Base-by-base conservation (phyloP, 53 echinoderm and acorn worm genomes). In the Glandiceps talaboti region DNA sequence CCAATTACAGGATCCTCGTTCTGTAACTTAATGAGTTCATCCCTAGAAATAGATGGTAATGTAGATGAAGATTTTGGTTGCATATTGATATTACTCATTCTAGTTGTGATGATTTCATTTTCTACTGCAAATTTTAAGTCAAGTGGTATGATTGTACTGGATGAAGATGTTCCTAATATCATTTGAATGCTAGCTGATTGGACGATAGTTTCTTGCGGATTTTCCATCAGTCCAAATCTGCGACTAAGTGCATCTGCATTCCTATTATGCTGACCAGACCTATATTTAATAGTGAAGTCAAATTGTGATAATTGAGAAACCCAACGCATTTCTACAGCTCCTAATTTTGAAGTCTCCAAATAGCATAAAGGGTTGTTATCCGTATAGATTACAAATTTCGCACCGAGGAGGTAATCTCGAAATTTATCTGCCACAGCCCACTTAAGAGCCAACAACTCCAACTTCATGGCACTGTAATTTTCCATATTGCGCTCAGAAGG, bases 291-390 rank as follows among this genome's bases (percentile, higher is more conserved):
- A 1, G 77, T 29, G 78, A 86, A 89, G 0, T 85, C 28, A 74
- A 89, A 89, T 29, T 86, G 83, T 72, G 89, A 82, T 1, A 89
- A 77, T 27, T 89, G 83, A 0, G 89, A 80, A 31, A 32, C 76
- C 86, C 89, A 89, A 26, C 85, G 73, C 76, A 76, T 81, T 30
- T 82, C 82, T 14, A 83, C 83, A 25, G 87, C 87, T 31, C 87
- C 87, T 26, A 87, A 28, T 74, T 80, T 83, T 1, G 84, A 80
- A 30, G 30, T 73, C 85, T n/a, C 83, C 87, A 0, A 83, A 29
- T 29, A 87, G 83, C 30, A 83, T 87, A 85, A 30, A 1, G 85
- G 85, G 29, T 85, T 81, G 79, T 81, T 85, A 27, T 81, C 81
- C 0, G 85, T 85, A 74, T 31, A n/a, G n/a, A n/a, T n/a, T n/a